These are phyloP conservation scores for Phymanthus crucifer DNA, from an alignment of 92 coral and sea anemone species.

Conservation along the genomic window DNA sequence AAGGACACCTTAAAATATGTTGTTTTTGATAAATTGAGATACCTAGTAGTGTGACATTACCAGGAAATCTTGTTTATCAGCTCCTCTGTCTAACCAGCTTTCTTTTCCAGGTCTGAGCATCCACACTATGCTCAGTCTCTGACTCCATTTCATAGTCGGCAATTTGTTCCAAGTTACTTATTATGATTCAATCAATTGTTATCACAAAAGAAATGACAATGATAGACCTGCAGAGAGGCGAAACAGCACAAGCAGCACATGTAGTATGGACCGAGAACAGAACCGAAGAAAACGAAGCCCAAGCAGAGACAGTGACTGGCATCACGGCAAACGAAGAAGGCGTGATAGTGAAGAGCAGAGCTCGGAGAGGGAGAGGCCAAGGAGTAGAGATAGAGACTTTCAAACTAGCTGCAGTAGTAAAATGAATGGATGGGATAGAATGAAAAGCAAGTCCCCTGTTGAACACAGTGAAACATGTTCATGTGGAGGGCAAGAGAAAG, in stretches of 20 bases:
- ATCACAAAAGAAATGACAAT: not conserved
- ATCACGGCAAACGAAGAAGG: slow-evolving; percentile 71
- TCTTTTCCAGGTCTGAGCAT: too few species aligned
- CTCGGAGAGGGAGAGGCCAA: slow-evolving; percentile 19
- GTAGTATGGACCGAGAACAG: slow-evolving; percentile 46
- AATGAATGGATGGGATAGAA: slow-evolving; percentile 53
- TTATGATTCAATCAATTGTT: not conserved
- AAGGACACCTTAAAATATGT: too few species aligned
- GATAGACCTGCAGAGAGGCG: slow-evolving; percentile 25
- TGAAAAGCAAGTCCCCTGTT: slow-evolving; percentile 14
- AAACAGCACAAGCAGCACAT: slow-evolving; percentile 52
- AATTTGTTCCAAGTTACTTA: too few species aligned
- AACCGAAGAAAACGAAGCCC: slow-evolving; percentile 82
- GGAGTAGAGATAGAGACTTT: slow-evolving; percentile 6
- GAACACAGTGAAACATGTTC: slow-evolving; percentile 38
- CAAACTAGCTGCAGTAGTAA: slow-evolving; percentile 39
- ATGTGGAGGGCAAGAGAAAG: slow-evolving; percentile 46
- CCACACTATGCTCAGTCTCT: too few species aligned
- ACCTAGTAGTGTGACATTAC: too few species aligned
- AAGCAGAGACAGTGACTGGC: slow-evolving; percentile 67
- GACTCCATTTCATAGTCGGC: too few species aligned
- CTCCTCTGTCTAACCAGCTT: too few species aligned
- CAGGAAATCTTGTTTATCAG: too few species aligned
- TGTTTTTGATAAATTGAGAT: too few species aligned
- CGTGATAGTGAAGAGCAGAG: slow-evolving; percentile 66